Base-by-base conservation (phyloP, 1,140 invertebrate genomes). In the Diuraphis noxia region DNA sequence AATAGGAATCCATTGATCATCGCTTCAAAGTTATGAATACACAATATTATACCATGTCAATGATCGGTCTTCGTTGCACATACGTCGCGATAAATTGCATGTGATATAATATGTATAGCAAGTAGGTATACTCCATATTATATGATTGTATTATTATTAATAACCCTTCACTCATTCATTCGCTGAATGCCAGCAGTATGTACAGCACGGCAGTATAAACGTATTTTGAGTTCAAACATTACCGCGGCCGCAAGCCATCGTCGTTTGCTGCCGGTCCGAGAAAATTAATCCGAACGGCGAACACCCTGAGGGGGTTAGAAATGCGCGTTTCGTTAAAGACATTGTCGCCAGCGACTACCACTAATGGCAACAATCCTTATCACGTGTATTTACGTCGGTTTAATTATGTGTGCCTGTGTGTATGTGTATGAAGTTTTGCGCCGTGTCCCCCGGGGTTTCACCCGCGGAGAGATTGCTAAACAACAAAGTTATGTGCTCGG, bases 401-500 rank as follows among this genome's bases (percentile, higher is more conserved):
- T 79, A 77, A 90, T 90, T 79, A 79, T 43, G 38, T 46, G 56
- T 77, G 63, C 17, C 7, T 43, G 40, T n/a, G 82, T 84, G 49
- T 63, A 40, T 40, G 56, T n/a, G 38, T 43, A 43, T 63, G 56
- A 43, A 90, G 88, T 90, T 90, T 77, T 19, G 40, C 41, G 88
- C 19, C 21, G 56, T 79, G 40, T 79, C 41, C 88, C 88, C 63
- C 72, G 88, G 88, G 88, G 88, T 79, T 79, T 90, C n/a, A 49
- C 38, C 88, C 72, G 56, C 88, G 41, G n/a, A 79, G 88, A 90
- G 40, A 90, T 77, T 79, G 30, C 63, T 77, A 89, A 89, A 89
- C 88, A 89, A 89, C 88, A 79, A 90, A 90, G 88, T 90, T 90
- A 90, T 88, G 87, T 79, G 63, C n/a, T 36, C n/a, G 63, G 63